These are phyloP conservation scores for Zygothrica quintamaculata DNA, from an alignment of 2,888 invertebrate genomes.

Conservation along the genomic window DNA sequence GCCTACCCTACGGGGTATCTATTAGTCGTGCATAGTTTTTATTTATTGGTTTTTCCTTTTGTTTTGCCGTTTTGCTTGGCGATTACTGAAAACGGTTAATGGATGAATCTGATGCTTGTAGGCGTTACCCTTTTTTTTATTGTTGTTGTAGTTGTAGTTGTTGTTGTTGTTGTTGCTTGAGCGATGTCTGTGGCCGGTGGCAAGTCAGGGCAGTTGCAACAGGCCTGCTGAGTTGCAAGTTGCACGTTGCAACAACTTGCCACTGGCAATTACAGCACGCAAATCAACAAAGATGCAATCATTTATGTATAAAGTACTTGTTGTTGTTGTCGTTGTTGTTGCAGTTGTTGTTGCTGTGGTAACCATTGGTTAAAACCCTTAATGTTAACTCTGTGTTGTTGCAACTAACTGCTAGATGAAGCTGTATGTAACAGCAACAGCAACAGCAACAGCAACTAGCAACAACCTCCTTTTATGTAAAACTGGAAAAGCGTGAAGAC, in stretches of 20 bases:
- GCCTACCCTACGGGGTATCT: neutral
- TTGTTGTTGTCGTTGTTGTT: no score
- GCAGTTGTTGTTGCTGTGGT: no score
- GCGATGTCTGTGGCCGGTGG: slow-evolving; percentile 28
- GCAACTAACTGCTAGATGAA: no score
- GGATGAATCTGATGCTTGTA: slow-evolving; percentile 43
- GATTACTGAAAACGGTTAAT: slow-evolving; percentile 55
- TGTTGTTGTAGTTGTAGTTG: no score
- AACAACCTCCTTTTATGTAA: slow-evolving; percentile 13
- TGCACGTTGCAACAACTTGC: slow-evolving; percentile 9
- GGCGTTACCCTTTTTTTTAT: slow-evolving; percentile 31
- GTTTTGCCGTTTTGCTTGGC: slow-evolving; percentile 1
- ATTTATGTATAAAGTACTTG: slow-evolving; percentile 2
- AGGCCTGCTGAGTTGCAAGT: neutral
- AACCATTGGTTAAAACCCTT: no score
- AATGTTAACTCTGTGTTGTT: no score
- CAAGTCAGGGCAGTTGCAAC: slow-evolving; percentile 1
- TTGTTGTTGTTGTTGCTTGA: no score
- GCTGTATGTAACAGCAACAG: no score
- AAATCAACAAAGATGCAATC: slow-evolving; percentile 42
- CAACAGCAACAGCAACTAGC: no score
- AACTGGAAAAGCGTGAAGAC: slow-evolving; percentile 31
- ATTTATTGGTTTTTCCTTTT: no score
- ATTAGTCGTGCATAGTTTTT: no score
- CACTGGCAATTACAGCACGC: slow-evolving; percentile 28